Base-by-base conservation (phyloP, 2,888 invertebrate species). In the Leucania comma region DNA sequence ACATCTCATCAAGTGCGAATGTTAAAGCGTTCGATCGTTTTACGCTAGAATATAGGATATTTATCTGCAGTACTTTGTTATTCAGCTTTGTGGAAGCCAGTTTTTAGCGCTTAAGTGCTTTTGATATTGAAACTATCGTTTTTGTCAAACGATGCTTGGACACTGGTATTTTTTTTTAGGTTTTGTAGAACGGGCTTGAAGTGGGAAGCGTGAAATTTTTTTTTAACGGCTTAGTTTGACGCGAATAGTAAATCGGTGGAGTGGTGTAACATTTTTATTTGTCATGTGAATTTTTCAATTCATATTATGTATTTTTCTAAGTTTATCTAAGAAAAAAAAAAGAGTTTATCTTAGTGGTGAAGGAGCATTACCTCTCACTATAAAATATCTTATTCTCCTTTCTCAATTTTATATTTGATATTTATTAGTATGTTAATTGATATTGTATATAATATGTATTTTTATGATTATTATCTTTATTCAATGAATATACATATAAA, bases 71-170 rank as follows among this genome's bases (percentile, higher is more conserved):
- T 66, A 68, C 68, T 78, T 64, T 67, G 63, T 81, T 64, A 57
- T 66, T 51, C 68, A 75, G 63, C 63, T 71, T 75, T 68, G 32
- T 58, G 26, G 35, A n/a, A 67, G 54, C 59, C 51, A 75, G 59
- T 76, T 76, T 78, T 76, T 53, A 72, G 76, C 76, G 58, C 64
- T 53, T 62, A 63, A 72, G 80, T 75, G 76, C 80, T 79, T 80
- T 80, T 80, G 72, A 76, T 80, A 80, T 80, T 72, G 65, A 66
- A 72, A 76, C 66, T 76, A 66, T 72, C 59, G 65, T 50, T 76
- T 79, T 66, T 72, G 65, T 68, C 72, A 72, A 80, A 72, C 80
- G 66, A 50, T 35, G 64, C 38, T 65, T 48, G 61, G 53, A 38
- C 46, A 32, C 5, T 42, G 26, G 29, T 60, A 51, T 51, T 72